Evolutionary conservation across 2,113 vertebrate species (phyloP), one percentile per base, ranked within the genome.

Genomic region (Myiopsitta monachus): DNA sequence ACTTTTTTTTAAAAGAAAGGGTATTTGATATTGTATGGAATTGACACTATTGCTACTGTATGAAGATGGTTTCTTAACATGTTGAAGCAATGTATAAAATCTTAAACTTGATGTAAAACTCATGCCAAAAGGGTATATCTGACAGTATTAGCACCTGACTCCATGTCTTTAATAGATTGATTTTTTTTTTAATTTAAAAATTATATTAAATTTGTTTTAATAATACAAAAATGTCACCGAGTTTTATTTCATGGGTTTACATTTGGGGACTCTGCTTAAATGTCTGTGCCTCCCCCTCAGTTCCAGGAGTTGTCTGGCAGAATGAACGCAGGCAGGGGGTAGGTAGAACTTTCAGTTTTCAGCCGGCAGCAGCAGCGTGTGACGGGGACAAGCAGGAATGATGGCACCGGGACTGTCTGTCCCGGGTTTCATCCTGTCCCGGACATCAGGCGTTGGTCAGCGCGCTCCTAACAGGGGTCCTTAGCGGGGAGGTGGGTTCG

Each of bases 161-260:
- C 88, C 33, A 55, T 87, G 95, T 97, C 97, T 97, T 96, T 97
- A 96, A 96, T 78, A 86, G 86, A 96, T 41, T 87, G 88, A 88
- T 51, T 96, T 98, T 51, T 96, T 98, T 98, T 98, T 98, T 98
- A 98, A 97, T 98, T 97, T 98, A 97, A 98, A 96, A 87, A 83
- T 43, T 73, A 93, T 96, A 98, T 98, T 98, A 98, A 98, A 98
- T 97, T 96, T 97, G 97, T 98, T 98, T 98, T 98, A 98, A 98
- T 98, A 98, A 97, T 96, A 98, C 49, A 62, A 61, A 80, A 79
- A 84, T 49, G 64, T 75, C 69, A 39, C 41, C 62, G 77, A 52
- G 9, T 5, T 33, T 64, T 55, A 46, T 82, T 82, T 4, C 8
- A 28, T 26, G 6, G 10, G 5, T n/a, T 85, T n/a, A 8, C 8